These are phyloP conservation scores for Holothuria glaberrima DNA, from an alignment of 35 echinoderm and acorn worm species.

Conservation along the genomic window DNA sequence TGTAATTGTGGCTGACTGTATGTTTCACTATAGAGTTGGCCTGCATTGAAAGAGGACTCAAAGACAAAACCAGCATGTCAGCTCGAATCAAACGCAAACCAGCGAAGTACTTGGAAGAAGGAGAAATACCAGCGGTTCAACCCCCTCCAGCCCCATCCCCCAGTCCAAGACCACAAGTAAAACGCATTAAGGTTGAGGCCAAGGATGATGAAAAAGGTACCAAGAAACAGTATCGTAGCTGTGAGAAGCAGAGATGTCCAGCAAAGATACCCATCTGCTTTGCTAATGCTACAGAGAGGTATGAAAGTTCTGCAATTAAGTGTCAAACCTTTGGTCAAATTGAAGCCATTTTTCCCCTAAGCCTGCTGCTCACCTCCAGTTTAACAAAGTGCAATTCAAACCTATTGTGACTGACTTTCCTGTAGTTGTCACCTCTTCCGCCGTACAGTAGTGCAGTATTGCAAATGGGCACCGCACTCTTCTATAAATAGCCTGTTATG, in stretches of 20 bases:
- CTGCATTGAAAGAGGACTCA: too few species aligned
- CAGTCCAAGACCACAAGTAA: not conserved
- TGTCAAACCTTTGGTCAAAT: too few species aligned
- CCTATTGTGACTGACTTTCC: too few species aligned
- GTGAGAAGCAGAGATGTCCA: slow-evolving; percentile 94
- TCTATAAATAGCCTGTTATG: too few species aligned
- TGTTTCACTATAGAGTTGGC: too few species aligned
- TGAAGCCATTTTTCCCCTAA: too few species aligned
- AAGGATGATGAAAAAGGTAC: slow-evolving; percentile 36
- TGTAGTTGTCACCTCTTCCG: not conserved
- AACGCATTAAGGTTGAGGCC: not conserved
- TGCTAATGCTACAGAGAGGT: slow-evolving; percentile 80
- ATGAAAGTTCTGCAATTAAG: too few species aligned
- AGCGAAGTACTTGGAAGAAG: slow-evolving; percentile 71
- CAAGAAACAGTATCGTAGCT: slow-evolving; percentile 73
- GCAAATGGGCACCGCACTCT: too few species aligned
- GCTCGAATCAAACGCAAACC: slow-evolving; percentile 74
- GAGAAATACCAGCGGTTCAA: slow-evolving; percentile 49
- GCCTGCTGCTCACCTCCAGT: too few species aligned
- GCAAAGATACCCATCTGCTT: slow-evolving; percentile 81
- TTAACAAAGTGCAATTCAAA: too few species aligned
- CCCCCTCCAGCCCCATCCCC: slow-evolving; percentile 11
- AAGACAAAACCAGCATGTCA: slow-evolving; percentile 29
- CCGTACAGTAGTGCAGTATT: too few species aligned
- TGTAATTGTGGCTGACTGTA: too few species aligned